Evolutionary conservation across 2,888 invertebrate species (phyloP).

Genomic region (Zaprionus obscuricornis): DNA sequence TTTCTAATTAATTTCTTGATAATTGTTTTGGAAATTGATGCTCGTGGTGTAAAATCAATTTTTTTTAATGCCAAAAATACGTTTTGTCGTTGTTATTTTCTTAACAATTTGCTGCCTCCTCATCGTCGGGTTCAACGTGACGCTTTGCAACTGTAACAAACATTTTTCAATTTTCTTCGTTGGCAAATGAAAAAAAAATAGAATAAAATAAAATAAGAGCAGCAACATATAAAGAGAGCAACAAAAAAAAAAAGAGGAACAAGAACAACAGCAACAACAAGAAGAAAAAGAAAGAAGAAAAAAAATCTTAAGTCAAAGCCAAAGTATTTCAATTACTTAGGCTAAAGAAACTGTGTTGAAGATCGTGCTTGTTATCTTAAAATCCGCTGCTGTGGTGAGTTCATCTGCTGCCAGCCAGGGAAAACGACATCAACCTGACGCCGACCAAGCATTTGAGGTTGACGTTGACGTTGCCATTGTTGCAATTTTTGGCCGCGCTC

Average conservation of each 20-base stretch:
- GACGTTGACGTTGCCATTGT: conserved; percentile 41
- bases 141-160: too few species aligned
- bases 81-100: conserved; percentile 28
- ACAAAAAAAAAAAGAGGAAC: too few species aligned
- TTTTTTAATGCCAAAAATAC: conserved; percentile 31
- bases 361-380: conserved; percentile 26
- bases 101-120: conserved; percentile 10
- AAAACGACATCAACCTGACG: conserved; percentile 60
- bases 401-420: conserved; percentile 34
- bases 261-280: conserved; percentile 7
- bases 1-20: not conserved
- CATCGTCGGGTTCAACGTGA: conserved; percentile 5
- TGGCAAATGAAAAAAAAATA: too few species aligned
- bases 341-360: not conserved
- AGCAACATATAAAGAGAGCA: too few species aligned
- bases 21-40: not conserved
- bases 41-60: too few species aligned
- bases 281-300: conserved; percentile 15
- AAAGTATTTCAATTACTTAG: conserved; percentile 6
- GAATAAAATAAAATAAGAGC: too few species aligned
- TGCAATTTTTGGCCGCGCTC: conserved; percentile 56
- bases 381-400: conserved; percentile 28
- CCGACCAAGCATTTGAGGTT: conserved; percentile 58
- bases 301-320: conserved; percentile 16
- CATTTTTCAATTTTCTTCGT: too few species aligned